phyloP scores from a whole-genome alignment of 2,888 invertebrate genomes.

The Rhyacophila evoluta region DNA sequence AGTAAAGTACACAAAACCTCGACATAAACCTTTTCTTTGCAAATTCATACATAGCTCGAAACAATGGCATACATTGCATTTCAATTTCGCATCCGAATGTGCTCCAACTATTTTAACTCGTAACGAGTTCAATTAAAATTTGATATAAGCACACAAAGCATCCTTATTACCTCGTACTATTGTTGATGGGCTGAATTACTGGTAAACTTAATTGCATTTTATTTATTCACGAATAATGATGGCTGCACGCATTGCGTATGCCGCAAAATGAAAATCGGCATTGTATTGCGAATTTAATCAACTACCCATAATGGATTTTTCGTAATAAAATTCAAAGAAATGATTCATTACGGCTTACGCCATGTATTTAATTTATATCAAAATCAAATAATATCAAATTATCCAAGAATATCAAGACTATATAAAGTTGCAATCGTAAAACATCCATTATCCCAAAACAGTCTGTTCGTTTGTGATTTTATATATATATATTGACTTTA shows the following conservation, averaged over 20 bases:
- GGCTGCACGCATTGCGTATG: not conserved
- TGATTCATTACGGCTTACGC: too few relatives aligned
- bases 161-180: not conserved
- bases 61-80: slow-evolving; percentile 14
- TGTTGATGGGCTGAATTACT: not conserved
- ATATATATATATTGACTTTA: too few relatives aligned
- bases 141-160: not conserved
- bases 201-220: slow-evolving; percentile 31
- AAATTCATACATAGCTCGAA: not conserved
- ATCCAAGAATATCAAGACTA: too few relatives aligned
- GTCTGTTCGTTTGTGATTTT: too few relatives aligned
- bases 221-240: slow-evolving; percentile 31
- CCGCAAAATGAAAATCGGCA: not conserved
- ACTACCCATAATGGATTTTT: not conserved
- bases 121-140: slow-evolving; percentile 12
- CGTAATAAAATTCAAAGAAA: too few relatives aligned
- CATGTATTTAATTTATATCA: too few relatives aligned
- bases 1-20: too few relatives aligned
- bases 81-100: not conserved
- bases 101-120: not conserved
- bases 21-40: not conserved
- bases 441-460: too few relatives aligned
- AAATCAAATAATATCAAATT: too few relatives aligned
- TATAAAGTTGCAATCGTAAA: too few relatives aligned
- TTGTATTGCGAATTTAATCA: not conserved